Conservation (phyloP, 2,113 vertebrate species). For the Pseudopodoces humilis region DNA sequence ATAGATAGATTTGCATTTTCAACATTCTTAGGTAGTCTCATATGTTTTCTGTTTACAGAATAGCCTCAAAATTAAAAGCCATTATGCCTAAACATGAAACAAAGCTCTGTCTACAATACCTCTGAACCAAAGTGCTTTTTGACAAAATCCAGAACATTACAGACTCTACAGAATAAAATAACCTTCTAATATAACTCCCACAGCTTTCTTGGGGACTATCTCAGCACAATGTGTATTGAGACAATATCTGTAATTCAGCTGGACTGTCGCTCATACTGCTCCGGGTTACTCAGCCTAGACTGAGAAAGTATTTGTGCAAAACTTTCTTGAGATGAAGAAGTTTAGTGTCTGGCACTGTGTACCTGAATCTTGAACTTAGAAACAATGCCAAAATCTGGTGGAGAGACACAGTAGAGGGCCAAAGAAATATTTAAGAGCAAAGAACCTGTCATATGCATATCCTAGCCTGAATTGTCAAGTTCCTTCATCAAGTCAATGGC, state of each 20-base stretch:
- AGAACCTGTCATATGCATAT: neutral
- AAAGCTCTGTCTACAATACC: neutral
- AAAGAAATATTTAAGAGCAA: neutral
- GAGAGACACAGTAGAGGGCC: neutral
- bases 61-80: neutral
- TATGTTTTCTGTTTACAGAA: neutral
- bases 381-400: neutral
- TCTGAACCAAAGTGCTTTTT: neutral
- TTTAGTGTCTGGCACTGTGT: neutral
- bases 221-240: neutral
- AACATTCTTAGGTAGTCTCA: neutral
- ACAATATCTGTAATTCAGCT: neutral
- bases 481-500: neutral
- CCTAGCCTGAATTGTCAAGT: neutral
- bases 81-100: neutral
- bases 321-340: neutral
- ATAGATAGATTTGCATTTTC: neutral
- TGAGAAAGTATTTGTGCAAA: neutral
- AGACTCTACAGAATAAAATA: neutral
- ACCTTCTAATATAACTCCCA: neutral
- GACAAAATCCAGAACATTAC: neutral
- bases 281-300: neutral
- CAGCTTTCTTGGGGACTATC: neutral
- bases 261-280: neutral
- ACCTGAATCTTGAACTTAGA: neutral